These are phyloP conservation scores for Leucoptera coffeella DNA, from an alignment of 2,888 invertebrate species.

Conservation along the genomic window DNA sequence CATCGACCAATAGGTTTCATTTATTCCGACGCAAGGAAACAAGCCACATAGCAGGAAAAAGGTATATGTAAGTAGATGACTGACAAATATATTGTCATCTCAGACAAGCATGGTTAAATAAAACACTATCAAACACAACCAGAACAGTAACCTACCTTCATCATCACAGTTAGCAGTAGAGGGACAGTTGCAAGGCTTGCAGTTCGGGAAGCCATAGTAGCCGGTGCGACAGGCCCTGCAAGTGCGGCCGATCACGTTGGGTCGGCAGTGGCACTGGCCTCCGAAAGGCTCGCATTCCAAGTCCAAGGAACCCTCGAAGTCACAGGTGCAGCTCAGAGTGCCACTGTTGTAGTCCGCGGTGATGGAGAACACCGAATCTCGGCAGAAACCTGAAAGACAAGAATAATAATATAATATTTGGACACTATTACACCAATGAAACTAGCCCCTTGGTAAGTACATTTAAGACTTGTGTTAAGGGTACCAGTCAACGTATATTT, in stretches of 20 bases:
- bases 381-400: constrained; percentile 80
- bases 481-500: no score
- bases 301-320: constrained; percentile 74
- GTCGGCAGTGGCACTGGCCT: constrained; percentile 91
- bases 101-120: no score
- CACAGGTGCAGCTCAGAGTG: constrained; percentile 84
- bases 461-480: no score
- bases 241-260: constrained; percentile 87
- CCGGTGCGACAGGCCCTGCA: constrained; percentile 85
- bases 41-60: no score
- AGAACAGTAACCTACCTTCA: constrained; percentile 30
- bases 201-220: constrained; percentile 93
- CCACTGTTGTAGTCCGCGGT: constrained; percentile 94
- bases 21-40: no score
- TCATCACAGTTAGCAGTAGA: constrained; percentile 76
- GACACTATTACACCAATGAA: no score
- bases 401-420: neutral
- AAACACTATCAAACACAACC: no score
- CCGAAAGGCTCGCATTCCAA: constrained; percentile 91
- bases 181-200: constrained; percentile 83
- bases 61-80: no score
- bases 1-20: no score
- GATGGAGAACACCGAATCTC: constrained; percentile 85
- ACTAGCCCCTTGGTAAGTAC: no score
- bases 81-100: no score